phyloP scores from a whole-genome alignment of 2,113 vertebrate genomes.

The Ranitomeya imitator region DNA sequence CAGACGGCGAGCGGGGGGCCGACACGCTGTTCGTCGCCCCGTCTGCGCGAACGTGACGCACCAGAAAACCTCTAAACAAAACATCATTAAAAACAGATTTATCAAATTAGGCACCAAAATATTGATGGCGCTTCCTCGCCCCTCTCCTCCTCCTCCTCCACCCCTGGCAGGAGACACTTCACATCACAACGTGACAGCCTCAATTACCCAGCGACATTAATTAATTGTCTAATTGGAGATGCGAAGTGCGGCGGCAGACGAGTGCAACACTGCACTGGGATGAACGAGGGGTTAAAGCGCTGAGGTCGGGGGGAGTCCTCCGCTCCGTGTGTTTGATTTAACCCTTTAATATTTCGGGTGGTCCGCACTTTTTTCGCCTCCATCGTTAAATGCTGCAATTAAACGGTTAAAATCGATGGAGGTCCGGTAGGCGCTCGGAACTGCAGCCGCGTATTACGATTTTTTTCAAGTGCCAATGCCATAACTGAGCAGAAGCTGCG shows the following conservation, averaged over 20 bases:
- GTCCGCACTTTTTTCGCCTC: not conserved
- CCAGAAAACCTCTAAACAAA: constrained; percentile 20
- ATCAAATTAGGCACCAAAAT: constrained; percentile 54
- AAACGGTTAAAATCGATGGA: too few relatives aligned
- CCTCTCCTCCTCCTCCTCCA: not conserved
- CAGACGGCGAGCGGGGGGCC: too few relatives aligned
- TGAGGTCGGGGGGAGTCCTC: not conserved
- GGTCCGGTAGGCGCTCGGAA: too few relatives aligned
- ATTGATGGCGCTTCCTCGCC: constrained; percentile 42
- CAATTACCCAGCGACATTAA: constrained; percentile 45
- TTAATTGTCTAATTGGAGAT: constrained; percentile 53
- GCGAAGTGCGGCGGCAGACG: not conserved
- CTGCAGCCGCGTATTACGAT: too few relatives aligned
- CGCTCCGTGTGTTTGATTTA: not conserved
- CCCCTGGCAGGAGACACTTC: constrained; percentile 24
- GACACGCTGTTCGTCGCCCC: not conserved
- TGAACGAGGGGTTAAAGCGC: not conserved
- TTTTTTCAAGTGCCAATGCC: too few relatives aligned
- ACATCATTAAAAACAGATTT: constrained; percentile 48
- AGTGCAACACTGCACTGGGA: not conserved
- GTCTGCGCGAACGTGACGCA: not conserved
- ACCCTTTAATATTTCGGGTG: not conserved
- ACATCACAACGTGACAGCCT: constrained; percentile 46
- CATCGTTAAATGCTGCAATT: too few relatives aligned
- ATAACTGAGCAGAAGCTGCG: too few relatives aligned